Base-by-base conservation (phyloP, 2,113 vertebrate species). In the Ramphastos sulfuratus region DNA sequence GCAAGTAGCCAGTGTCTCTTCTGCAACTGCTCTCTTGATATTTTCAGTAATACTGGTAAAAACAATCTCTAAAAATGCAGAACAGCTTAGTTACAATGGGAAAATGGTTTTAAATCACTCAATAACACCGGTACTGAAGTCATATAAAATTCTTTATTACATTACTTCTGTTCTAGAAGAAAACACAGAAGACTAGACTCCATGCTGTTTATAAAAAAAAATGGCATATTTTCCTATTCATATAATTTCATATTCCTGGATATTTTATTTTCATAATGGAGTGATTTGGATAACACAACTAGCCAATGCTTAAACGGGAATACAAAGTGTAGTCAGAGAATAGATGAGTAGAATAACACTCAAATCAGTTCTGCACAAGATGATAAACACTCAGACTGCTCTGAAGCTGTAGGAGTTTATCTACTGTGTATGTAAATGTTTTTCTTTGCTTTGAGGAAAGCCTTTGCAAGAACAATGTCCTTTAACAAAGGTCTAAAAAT, bases 401-500 rank as follows among this genome's bases (percentile, higher is more conserved):
- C 96, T 96, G 93, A 94, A 97, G 93, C 85, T 85, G 85, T 86
- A 96, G 95, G 95, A 97, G 95, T 97, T 97, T 94, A 96, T 96
- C 94, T 96, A 79, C 90, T 91, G 92, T 83, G 80, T 94, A 87
- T 97, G 91, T 96, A 95, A 97, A 95, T 96, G 93, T 96, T 97
- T 97, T 90, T 92, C 81, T 94, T 92, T 92, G 85, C 93, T 97
- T 96, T 96, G 91, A 96, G 92, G 66, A 85, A 94, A 94, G 82
- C 74, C 85, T 96, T 96, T 96, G 87, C 77, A 93, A 96, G 94
- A 96, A 95, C 75, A 95, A 90, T 94, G 86, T 96, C 94, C 95
- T 97, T 96, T 97, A 92, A 92, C 92, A 96, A 96, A 97, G 95
- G 96, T 96, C 95, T 97, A 97, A 97, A 97, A 97, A 97, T 92